phyloP scores from a whole-genome alignment of 1,140 invertebrate genomes.

The Antheraea pernyi region DNA sequence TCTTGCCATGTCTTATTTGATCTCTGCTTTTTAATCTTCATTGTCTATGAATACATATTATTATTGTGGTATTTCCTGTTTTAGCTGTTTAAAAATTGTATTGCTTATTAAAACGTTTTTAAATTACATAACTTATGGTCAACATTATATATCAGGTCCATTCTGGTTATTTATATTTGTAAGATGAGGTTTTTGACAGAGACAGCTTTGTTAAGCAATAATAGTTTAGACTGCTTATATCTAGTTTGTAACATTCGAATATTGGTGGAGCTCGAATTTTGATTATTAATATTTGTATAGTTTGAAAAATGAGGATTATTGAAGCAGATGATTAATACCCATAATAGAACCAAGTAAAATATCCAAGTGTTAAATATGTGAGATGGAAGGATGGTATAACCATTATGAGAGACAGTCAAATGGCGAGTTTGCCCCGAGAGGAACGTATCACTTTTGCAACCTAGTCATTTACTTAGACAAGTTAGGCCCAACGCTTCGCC shows the following conservation, averaged over 20 bases:
- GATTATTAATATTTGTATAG: not conserved
- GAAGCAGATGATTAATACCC: not conserved
- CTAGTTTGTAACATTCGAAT: constrained; percentile 39
- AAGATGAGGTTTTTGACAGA: constrained; percentile 35
- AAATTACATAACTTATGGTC: constrained; percentile 30
- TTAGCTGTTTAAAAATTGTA: too few species aligned
- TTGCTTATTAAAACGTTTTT: constrained; percentile 18
- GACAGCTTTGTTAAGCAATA: constrained; percentile 37
- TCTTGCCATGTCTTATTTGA: constrained; percentile 70
- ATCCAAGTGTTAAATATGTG: constrained; percentile 20
- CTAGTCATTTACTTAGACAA: constrained; percentile 76
- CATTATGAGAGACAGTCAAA: constrained; percentile 19
- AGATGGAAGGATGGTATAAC: constrained; percentile 13
- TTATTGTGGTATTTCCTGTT: too few species aligned
- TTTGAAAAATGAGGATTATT: constrained; percentile 5
- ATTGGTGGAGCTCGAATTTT: constrained; percentile 12
- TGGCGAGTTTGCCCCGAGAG: constrained; percentile 37
- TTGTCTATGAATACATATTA: not conserved
- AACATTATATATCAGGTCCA: constrained; percentile 33
- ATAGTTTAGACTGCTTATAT: constrained; percentile 36
- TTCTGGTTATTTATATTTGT: constrained; percentile 35
- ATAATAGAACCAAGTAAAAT: constrained; percentile 8
- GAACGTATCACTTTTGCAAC: constrained; percentile 58
- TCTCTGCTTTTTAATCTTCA: constrained; percentile 68
- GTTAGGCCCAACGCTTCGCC: constrained; percentile 36